Conservation (phyloP, 2,113 vertebrate genomes). For the Eudyptes chrysolophus region DNA sequence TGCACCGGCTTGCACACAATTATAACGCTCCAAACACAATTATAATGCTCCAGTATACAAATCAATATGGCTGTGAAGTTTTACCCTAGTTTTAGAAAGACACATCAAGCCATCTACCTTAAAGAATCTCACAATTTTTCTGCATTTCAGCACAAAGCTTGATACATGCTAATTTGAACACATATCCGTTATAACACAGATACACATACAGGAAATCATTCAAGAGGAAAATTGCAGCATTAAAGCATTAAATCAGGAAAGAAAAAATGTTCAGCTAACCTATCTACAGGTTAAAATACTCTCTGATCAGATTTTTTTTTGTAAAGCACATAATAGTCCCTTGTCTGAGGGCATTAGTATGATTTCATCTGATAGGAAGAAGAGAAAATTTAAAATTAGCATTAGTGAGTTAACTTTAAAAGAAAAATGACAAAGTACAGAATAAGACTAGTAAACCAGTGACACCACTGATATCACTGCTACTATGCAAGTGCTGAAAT, state of each 20-base stretch:
- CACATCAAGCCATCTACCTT: not conserved
- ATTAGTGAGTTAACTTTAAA: not conserved
- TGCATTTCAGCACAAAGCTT: not conserved
- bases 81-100: not conserved
- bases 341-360: not conserved
- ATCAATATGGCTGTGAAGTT: not conserved
- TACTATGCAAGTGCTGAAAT: not conserved
- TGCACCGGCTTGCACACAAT: not conserved
- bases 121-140: not conserved
- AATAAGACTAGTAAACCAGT: not conserved
- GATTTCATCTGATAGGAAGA: not conserved
- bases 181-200: not conserved
- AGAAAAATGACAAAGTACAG: not conserved
- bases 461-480: not conserved
- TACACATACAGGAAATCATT: not conserved
- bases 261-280: not conserved
- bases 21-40: not conserved
- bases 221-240: not conserved
- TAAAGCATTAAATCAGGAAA: not conserved
- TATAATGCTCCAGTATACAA: not conserved
- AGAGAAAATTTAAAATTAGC: not conserved
- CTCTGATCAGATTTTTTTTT: not conserved
- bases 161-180: not conserved
- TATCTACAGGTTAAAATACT: not conserved
- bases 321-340: not conserved